A percentile compares a stretch with the other conserved stretches of the same genome.
phyloP scores from a whole-genome alignment of 1,140 invertebrate genomes.

The Probaryconus sp. region DNA sequence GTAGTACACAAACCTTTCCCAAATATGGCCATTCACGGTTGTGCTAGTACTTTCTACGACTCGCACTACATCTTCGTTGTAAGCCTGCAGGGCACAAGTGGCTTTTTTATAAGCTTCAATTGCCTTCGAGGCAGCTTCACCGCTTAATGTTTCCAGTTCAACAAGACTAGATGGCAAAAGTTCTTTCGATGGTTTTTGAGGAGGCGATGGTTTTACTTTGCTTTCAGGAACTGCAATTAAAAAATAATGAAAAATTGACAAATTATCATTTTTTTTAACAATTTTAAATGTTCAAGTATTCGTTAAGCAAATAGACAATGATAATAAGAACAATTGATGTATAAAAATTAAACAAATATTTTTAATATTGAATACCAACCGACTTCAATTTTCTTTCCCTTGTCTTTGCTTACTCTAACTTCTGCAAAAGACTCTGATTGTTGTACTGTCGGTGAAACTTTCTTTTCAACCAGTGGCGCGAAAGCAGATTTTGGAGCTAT shows the following conservation, averaged over 20 bases:
- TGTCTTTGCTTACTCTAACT: constrained; percentile 72
- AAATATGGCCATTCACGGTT: constrained; percentile 77
- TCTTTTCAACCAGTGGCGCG: constrained; percentile 65
- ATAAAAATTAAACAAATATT: not conserved
- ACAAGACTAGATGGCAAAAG: constrained; percentile 73
- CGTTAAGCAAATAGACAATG: not conserved
- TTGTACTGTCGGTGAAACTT: constrained; percentile 58
- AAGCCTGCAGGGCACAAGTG: constrained; percentile 78
- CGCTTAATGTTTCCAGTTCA: constrained; percentile 80
- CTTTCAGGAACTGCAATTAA: constrained; percentile 44
- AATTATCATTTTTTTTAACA: no score
- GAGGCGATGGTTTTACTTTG: constrained; percentile 17
- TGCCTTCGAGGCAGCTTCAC: constrained; percentile 78
- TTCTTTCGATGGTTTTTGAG: constrained; percentile 49
- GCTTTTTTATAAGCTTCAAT: constrained; percentile 80
- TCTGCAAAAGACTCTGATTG: constrained; percentile 66
- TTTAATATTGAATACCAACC: constrained; percentile 71
- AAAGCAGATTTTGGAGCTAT: constrained; percentile 75
- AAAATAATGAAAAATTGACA: constrained; percentile 2
- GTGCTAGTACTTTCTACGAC: constrained; percentile 80
- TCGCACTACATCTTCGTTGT: constrained; percentile 81
- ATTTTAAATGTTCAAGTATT: no score
- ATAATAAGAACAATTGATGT: not conserved
- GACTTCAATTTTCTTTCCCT: constrained; percentile 68
- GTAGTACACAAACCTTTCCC: constrained; percentile 79